Base-by-base conservation (phyloP, 1,140 invertebrate genomes). In the Latrodectus geometricus region DNA sequence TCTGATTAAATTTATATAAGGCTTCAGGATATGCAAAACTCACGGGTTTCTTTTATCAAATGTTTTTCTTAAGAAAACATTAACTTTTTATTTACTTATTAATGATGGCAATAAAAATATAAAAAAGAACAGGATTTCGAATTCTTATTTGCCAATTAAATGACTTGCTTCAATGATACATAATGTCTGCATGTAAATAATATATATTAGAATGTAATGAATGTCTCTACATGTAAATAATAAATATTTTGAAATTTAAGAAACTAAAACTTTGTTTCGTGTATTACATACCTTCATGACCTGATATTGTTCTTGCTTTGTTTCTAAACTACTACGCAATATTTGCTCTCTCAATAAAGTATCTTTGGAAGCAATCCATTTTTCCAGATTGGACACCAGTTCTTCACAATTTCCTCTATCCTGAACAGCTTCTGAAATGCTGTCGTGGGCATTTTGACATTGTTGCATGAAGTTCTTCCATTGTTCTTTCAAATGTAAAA, bases 301-400 rank as follows among this genome's bases (percentile, higher is more conserved):
- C 65, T 95, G 93, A 49, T 97, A 92, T 92, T 98, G 95, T 15
- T 91, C 91, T 86, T 94, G 91, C 91, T 99, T 99, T 0, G 96
- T 94, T 86, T 95, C 94, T 21, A 96, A 93, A 9, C 94, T 96
- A 89, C 94, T 96, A 90, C 96, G 97, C 8, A 98, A 92, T 88
- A 95, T 96, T 91, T 97, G 96, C 91, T 98, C 97, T 91, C 96
- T 96, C 0, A 97, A 92, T 90, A 95, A 93, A 21, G 92, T 92
- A 92, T 98, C 97, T 89, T 95, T 95, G 66, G 95, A 93, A 89
- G 96, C 95, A 17, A 97, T 92, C 97, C 97, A 99, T 70, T 93
- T 92, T 89, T 95, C 95, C 2, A 98, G 91, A 87, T 92, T 92
- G 82, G 97, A 95, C 61, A 97, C 93, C 7, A 94, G 92, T 35